Evolutionary conservation across 2,113 vertebrate genomes (phyloP).

Genomic region (Zapus hudsonius): DNA sequence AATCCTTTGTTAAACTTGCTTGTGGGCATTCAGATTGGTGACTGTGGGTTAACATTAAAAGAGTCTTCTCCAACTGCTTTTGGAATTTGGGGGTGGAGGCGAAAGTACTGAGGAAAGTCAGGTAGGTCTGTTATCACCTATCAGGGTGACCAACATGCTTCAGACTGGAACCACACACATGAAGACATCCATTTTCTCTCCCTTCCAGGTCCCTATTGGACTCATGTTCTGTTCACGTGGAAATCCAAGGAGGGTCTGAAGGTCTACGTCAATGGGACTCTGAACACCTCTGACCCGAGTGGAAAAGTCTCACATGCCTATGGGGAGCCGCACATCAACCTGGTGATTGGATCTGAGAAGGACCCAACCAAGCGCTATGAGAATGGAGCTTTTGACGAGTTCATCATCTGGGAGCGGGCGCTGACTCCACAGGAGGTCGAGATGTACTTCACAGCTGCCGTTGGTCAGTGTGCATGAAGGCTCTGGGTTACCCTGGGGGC

Average conservation of each 20-base stretch:
- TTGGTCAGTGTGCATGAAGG: conserved; percentile 84
- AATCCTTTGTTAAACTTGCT: too few species aligned
- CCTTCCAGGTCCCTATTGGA: conserved; percentile 93
- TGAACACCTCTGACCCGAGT: conserved; percentile 82
- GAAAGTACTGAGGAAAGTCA: too few species aligned
- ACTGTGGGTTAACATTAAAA: neutral
- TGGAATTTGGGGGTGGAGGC: neutral
- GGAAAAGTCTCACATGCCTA: conserved; percentile 89
- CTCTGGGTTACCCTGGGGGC: neutral
- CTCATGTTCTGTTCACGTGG: conserved; percentile 96
- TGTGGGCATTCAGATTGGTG: neutral
- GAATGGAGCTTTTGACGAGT: conserved; percentile 93
- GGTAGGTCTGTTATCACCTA: rapidly evolving
- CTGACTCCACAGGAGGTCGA: conserved; percentile 88
- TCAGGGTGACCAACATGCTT: neutral
- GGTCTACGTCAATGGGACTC: conserved; percentile 94
- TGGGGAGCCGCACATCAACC: conserved; percentile 84
- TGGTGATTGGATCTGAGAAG: conserved; percentile 87
- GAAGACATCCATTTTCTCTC: rapidly evolving
- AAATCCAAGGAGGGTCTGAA: conserved; percentile 90
- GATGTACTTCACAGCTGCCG: conserved; percentile 92
- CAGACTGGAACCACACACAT: rapidly evolving
- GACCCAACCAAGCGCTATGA: conserved; percentile 79
- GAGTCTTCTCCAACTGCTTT: neutral
- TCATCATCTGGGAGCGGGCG: conserved; percentile 96